Evolutionary conservation across 2,888 invertebrate genomes (phyloP), one percentile per base, ranked within the genome.

Genomic region (Noctua pronuba): DNA sequence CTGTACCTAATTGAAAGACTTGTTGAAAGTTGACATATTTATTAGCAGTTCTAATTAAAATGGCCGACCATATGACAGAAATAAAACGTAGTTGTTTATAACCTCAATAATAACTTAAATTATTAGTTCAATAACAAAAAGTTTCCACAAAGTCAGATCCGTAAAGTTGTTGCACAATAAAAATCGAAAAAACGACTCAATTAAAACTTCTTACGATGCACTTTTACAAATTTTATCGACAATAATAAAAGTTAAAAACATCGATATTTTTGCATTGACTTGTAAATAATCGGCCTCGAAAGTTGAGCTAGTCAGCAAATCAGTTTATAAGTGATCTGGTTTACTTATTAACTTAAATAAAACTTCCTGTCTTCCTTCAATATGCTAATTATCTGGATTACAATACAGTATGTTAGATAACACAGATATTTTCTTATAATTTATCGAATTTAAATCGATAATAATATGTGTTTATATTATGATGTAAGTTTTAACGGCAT

Each of bases 131-230:
- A 62, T 77, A 81, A 78, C 66, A 80, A 79, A 85, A 85, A 84
- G 67, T 84, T 76, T 82, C 86, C 82, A 73, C 77, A 79, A 80
- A 74, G 69, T 68, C 72, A 84, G 68, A 72, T 66, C 77, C 76
- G 83, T 72, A 67, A 73, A 66, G 35, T 78, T 44, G 78, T 86
- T 86, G 76, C 74, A 70, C 66, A 86, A 81, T 86, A 77, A 85
- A 78, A 83, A 79, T 21, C 41, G 66, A 79, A 64, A 79, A 79
- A 80, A 86, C 75, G 71, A 70, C 79, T 81, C 77, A 86, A 87
- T 87, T 87, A 86, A 85, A 82, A 86, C 67, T 60, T 75, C 67
- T 88, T 86, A 82, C 79, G 71, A 66, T 80, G 86, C 86, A 86
- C 46, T 84, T 84, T 81, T 68, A 62, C 55, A 71, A 75, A 71